These are phyloP conservation scores for Porites evermanni DNA, from an alignment of 92 coral and sea anemone species.

Conservation along the genomic window DNA sequence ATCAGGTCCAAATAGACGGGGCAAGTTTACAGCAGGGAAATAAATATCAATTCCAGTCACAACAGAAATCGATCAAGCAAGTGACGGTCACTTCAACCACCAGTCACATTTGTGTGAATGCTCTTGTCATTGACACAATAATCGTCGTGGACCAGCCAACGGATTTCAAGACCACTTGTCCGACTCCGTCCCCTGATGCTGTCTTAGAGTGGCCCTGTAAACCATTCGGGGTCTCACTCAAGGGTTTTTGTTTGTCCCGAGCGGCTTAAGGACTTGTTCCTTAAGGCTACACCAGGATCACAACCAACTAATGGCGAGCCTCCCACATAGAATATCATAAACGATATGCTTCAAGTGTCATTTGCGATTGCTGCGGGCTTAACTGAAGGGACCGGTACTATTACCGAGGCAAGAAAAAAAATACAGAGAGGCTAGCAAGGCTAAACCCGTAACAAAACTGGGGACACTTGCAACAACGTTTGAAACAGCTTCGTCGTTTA, in stretches of 20 bases:
- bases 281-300: not conserved
- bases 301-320: constrained; percentile 16
- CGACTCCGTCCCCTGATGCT: not conserved
- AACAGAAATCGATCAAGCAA: not conserved
- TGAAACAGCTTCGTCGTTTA: constrained; percentile 32
- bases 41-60: too few relatives aligned
- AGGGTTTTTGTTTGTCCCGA: constrained; percentile 30
- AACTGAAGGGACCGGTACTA: not conserved
- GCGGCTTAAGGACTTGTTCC: constrained; percentile 3
- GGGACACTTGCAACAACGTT: not conserved
- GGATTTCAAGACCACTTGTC: not conserved
- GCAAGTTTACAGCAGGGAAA: too few relatives aligned
- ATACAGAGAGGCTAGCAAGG: too few relatives aligned
- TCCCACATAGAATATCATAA: constrained; percentile 30
- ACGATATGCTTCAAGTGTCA: constrained; percentile 35
- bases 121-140: constrained; percentile 33
- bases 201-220: not conserved
- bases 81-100: constrained; percentile 5
- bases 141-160: constrained; percentile 14
- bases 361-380: constrained; percentile 16
- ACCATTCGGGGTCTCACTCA: not conserved
- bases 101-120: constrained; percentile 22
- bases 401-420: not conserved
- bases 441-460: not conserved
- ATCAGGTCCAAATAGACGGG: too few relatives aligned